A percentile compares a stretch with the other conserved stretches of the same genome.
These are phyloP conservation scores for Remorina albescens DNA, from an alignment of 2,797 vertebrate species.

Conservation along the genomic window DNA sequence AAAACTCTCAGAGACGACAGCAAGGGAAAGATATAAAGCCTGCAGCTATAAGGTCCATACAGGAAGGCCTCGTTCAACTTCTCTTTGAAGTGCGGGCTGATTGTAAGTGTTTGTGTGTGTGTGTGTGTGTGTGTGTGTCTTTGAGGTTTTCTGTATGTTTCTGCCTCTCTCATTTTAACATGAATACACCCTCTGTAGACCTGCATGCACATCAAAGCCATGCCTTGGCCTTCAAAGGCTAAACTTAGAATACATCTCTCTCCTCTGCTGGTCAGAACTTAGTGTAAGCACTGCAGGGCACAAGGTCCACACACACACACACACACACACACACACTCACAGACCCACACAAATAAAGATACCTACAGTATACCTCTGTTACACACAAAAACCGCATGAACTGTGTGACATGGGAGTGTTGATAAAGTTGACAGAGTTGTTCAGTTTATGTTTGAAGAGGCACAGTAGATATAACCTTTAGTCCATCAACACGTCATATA, in stretches of 20 bases:
- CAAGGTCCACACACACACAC: conserved; percentile 30
- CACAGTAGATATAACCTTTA: too few species aligned
- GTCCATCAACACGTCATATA: too few species aligned
- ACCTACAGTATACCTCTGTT: not conserved
- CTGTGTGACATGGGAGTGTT: not conserved
- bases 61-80: conserved; percentile 78
- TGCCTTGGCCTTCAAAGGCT: conserved; percentile 84
- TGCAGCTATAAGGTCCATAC: conserved; percentile 73
- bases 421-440: too few species aligned
- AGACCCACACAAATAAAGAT: conserved; percentile 9
- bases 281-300: conserved; percentile 70
- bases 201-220: conserved; percentile 86
- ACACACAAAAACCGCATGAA: conserved; percentile 7
- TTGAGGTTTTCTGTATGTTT: conserved; percentile 80
- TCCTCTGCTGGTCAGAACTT: conserved; percentile 57
- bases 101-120: conserved; percentile 59
- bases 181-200: conserved; percentile 84
- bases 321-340: conserved; percentile 36
- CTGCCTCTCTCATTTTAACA: conserved; percentile 86
- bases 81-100: conserved; percentile 81
- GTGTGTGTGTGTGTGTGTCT: conserved; percentile 58
- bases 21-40: conserved; percentile 59
- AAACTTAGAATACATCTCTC: conserved; percentile 70
- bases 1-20: conserved; percentile 11
- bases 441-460: not conserved